These are phyloP conservation scores for Anas platyrhynchos DNA, from an alignment of 2,113 vertebrate species.

Conservation along the genomic window DNA sequence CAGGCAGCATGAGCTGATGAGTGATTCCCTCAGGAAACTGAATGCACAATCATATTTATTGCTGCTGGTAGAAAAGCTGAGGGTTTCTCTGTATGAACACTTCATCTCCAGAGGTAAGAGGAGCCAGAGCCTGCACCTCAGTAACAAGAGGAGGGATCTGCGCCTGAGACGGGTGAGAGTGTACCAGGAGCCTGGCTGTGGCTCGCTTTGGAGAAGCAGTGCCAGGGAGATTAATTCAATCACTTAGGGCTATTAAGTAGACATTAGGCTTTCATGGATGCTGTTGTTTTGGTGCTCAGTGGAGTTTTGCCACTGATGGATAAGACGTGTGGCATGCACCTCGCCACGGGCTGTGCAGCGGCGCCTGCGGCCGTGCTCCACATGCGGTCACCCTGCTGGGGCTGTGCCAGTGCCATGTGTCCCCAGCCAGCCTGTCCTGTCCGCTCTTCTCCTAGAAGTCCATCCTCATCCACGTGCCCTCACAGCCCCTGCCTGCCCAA, in stretches of 20 bases:
- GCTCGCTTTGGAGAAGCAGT: not conserved
- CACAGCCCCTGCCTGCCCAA: too few species aligned
- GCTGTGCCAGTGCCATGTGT: too few species aligned
- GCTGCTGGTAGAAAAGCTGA: not conserved
- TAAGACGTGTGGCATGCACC: too few species aligned
- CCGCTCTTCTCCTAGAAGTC: too few species aligned
- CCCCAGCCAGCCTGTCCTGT: too few species aligned
- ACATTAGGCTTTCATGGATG: not conserved
- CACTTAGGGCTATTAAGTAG: not conserved
- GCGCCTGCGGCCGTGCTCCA: too few species aligned
- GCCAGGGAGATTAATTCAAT: not conserved
- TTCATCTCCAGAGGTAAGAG: not conserved
- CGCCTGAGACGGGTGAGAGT: accelerated
- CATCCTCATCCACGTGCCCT: too few species aligned
- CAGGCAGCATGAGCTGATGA: not conserved
- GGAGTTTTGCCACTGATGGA: not conserved
- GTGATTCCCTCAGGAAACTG: slow-evolving; percentile 1
- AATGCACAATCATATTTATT: not conserved
- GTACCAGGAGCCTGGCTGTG: not conserved
- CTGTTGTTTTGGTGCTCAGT: not conserved
- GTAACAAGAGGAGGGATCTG: accelerated
- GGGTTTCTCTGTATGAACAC: not conserved
- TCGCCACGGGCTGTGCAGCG: too few species aligned
- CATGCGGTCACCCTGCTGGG: too few species aligned
- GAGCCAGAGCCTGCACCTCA: not conserved